phyloP scores from a whole-genome alignment of 2,888 invertebrate genomes.

The Dermolepida albohirtum region DNA sequence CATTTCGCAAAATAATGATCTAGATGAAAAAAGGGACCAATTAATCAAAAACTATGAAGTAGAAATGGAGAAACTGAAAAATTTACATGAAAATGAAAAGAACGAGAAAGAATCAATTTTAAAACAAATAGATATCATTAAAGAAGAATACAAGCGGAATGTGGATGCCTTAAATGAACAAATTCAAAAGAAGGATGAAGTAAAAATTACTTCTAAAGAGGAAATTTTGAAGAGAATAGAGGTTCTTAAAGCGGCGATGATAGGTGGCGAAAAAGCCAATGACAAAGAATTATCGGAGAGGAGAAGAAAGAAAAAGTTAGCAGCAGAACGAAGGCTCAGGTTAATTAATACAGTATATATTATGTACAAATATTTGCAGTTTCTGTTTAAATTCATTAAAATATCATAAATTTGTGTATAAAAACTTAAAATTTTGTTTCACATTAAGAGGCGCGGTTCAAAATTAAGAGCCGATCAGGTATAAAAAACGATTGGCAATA shows the following conservation, averaged over 20 bases:
- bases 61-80: conserved; percentile 66
- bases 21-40: conserved; percentile 59
- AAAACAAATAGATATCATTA: conserved; percentile 67
- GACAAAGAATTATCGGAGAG: conserved; percentile 79
- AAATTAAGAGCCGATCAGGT: no score
- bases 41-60: conserved; percentile 68
- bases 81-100: conserved; percentile 62
- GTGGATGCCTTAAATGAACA: conserved; percentile 72
- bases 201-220: conserved; percentile 61
- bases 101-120: conserved; percentile 62
- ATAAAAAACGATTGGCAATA: no score
- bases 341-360: conserved; percentile 40
- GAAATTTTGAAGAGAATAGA: conserved; percentile 62
- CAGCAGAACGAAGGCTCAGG: conserved; percentile 74
- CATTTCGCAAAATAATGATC: conserved; percentile 46
- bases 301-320: conserved; percentile 74
- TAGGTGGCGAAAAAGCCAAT: conserved; percentile 82
- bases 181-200: conserved; percentile 63
- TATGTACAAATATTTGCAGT: no score
- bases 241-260: conserved; percentile 78
- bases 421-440: no score
- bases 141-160: conserved; percentile 69
- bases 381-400: no score
- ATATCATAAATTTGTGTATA: no score
- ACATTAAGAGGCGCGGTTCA: no score